Conservation (phyloP, 2,113 vertebrate genomes). For the Accipiter cooperii region DNA sequence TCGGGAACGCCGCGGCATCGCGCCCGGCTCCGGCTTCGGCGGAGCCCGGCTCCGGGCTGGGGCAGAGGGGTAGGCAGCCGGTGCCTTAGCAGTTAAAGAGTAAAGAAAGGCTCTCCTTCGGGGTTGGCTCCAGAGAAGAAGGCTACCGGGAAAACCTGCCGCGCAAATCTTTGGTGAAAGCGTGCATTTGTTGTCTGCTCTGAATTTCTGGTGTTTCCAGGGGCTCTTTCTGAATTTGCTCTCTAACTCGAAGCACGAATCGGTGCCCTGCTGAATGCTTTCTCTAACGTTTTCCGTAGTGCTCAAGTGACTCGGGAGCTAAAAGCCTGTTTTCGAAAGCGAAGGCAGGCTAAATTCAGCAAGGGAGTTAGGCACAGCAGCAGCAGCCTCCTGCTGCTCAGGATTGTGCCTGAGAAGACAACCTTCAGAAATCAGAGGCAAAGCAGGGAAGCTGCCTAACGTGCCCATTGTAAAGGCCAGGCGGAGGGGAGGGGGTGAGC, state of each 20-base stretch:
- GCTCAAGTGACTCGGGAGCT: neutral
- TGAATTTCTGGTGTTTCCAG: neutral
- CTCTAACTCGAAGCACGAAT: neutral
- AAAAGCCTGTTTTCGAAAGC: neutral
- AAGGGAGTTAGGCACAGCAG: neutral
- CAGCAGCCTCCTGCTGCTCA: constrained; percentile 29
- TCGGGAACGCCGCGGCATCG: neutral
- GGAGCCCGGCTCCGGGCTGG: neutral
- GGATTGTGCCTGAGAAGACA: neutral
- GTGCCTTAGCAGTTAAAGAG: neutral
- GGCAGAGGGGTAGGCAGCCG: neutral
- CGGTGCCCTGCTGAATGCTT: neutral
- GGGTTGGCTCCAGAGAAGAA: neutral
- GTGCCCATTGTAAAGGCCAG: neutral
- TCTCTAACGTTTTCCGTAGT: neutral
- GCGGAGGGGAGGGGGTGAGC: neutral
- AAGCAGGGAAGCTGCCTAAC: neutral
- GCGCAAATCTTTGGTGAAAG: neutral
- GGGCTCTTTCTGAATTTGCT: neutral
- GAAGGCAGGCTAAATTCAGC: neutral
- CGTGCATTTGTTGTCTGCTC: neutral
- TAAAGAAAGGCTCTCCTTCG: neutral
- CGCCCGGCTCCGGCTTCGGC: neutral
- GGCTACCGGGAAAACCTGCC: neutral
- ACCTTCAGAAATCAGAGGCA: neutral